Conservation (phyloP, 2,888 invertebrate genomes). For the Epirrhoe alternata region DNA sequence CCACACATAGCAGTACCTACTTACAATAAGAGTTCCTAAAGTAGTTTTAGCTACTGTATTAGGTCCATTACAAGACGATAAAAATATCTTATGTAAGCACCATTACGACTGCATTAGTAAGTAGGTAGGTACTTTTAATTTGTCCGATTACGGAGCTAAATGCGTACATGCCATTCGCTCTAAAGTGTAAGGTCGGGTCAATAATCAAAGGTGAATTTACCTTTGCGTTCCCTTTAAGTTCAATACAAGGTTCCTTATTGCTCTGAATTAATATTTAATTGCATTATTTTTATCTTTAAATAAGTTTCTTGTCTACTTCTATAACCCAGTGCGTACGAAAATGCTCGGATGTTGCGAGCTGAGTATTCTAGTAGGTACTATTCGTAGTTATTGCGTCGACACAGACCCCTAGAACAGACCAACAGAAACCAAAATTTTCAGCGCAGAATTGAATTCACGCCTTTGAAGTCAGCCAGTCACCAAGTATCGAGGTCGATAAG, state of each 20-base stretch:
- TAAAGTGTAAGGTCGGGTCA: conserved; percentile 55
- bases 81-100: conserved; percentile 3
- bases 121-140: conserved; percentile 10
- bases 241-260: conserved; percentile 44
- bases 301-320: background rate
- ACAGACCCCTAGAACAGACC: too few relatives aligned
- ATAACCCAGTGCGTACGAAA: too few relatives aligned
- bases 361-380: too few relatives aligned
- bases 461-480: background rate
- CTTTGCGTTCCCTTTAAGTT: conserved; percentile 40
- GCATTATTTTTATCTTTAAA: background rate
- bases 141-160: conserved; percentile 15
- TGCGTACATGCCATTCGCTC: conserved; percentile 46
- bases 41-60: background rate
- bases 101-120: background rate
- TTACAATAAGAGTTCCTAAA: background rate
- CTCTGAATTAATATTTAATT: conserved; percentile 28
- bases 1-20: background rate
- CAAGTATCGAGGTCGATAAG: background rate
- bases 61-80: background rate
- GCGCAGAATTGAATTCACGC: background rate
- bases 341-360: too few relatives aligned
- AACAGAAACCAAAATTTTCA: too few relatives aligned
- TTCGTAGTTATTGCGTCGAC: too few relatives aligned
- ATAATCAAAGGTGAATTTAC: conserved; percentile 41